phyloP scores from a whole-genome alignment of 1,140 invertebrate genomes.

The Drosophila elegans region DNA sequence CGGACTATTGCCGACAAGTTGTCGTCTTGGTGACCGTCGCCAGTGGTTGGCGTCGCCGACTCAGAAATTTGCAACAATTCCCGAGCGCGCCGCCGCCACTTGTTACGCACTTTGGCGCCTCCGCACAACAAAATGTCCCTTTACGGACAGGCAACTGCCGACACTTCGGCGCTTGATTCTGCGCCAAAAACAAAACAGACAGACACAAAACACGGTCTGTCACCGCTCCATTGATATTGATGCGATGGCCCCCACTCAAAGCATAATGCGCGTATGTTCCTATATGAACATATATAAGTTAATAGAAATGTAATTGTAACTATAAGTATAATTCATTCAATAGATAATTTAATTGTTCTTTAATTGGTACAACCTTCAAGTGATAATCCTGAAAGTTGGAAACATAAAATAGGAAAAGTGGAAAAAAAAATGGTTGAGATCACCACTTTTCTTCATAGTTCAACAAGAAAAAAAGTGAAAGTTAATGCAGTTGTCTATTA shows the following conservation, averaged over 20 bases:
- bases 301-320: conserved; percentile 13
- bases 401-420: not conserved
- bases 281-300: not conserved
- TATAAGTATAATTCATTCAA: conserved; percentile 2
- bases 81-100: conserved; percentile 67
- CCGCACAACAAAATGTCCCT: conserved; percentile 33
- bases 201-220: conserved; percentile 22
- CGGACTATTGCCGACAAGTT: conserved; percentile 72
- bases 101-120: conserved; percentile 79
- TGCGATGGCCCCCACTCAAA: conserved; percentile 11
- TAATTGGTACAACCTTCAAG: too few relatives aligned
- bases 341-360: not conserved
- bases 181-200: conserved; percentile 40
- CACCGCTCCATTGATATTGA: conserved; percentile 13
- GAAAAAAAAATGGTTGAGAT: too few relatives aligned
- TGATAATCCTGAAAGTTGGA: too few relatives aligned
- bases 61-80: conserved; percentile 69
- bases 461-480: too few relatives aligned
- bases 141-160: conserved; percentile 26
- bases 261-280: not conserved
- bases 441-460: too few relatives aligned
- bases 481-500: too few relatives aligned
- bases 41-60: conserved; percentile 57
- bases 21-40: conserved; percentile 71
- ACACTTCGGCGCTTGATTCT: conserved; percentile 47